A percentile compares a stretch with the other conserved stretches of the same genome.
Conservation (phyloP, 2,113 vertebrate genomes). For the Oncorhynchus clarkii region DNA sequence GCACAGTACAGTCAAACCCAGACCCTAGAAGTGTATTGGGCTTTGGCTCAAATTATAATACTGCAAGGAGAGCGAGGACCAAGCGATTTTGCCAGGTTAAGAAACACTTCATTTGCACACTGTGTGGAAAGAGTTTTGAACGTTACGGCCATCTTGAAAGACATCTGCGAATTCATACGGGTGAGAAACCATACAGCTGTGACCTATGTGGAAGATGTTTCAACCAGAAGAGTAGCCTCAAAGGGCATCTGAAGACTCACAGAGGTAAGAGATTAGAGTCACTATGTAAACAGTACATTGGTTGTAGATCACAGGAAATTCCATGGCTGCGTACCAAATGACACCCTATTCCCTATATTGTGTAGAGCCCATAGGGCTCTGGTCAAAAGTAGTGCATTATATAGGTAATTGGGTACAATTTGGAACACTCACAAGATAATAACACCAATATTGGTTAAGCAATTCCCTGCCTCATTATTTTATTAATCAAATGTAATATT, state of each 20-base stretch:
- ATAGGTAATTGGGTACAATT: too few species aligned
- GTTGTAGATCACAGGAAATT: too few species aligned
- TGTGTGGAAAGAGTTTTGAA: conserved; percentile 63
- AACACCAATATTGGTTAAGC: too few species aligned
- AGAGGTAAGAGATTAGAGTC: conserved; percentile 39
- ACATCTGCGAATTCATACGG: conserved; percentile 67
- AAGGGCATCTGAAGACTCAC: conserved; percentile 70
- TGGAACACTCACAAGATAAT: too few species aligned
- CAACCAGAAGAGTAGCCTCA: conserved; percentile 68
- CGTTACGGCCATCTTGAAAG: conserved; percentile 58
- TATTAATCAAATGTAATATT: background rate
- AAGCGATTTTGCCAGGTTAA: conserved; percentile 57
- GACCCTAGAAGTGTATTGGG: conserved; percentile 26
- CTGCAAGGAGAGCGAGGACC: conserved; percentile 38
- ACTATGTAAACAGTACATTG: background rate
- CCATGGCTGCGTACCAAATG: too few species aligned
- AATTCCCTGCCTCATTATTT: too few species aligned
- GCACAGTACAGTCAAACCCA: background rate
- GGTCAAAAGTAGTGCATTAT: too few species aligned
- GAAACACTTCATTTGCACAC: conserved; percentile 57
- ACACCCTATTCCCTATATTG: too few species aligned
- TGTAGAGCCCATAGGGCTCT: too few species aligned
- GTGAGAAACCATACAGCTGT: conserved; percentile 64
- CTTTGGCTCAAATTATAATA: conserved; percentile 35
- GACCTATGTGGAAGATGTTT: conserved; percentile 60